These are phyloP conservation scores for Callipepla californica DNA, from an alignment of 2,113 vertebrate species.

Conservation along the genomic window DNA sequence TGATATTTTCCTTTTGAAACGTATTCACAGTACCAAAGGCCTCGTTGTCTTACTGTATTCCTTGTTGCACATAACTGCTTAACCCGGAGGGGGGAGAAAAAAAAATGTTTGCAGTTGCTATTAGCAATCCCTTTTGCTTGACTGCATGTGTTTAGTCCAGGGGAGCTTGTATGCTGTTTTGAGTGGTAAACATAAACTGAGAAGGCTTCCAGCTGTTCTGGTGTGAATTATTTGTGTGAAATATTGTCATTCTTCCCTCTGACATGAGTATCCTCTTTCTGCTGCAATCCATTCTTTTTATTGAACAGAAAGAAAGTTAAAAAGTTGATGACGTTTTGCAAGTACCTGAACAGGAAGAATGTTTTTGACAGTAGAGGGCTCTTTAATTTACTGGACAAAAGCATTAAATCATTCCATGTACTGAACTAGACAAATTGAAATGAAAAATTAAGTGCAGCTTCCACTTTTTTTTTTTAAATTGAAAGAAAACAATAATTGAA, in stretches of 20 bases:
- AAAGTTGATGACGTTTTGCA: background rate
- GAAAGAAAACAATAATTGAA: background rate
- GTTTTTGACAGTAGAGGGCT: background rate
- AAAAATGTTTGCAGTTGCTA: background rate
- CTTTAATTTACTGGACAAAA: background rate
- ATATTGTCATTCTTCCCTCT: background rate
- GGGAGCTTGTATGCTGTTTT: background rate
- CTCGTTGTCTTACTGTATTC: background rate
- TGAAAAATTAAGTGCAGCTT: background rate
- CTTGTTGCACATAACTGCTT: background rate
- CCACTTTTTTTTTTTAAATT: no score
- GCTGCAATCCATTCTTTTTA: background rate
- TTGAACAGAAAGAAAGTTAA: background rate
- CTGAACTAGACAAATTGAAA: background rate
- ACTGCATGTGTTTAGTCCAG: background rate
- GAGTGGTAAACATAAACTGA: slow-evolving; percentile 2
- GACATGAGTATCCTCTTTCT: background rate
- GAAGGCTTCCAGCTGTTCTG: slow-evolving; percentile 12
- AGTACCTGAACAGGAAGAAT: background rate
- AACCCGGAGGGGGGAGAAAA: background rate
- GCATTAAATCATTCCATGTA: background rate
- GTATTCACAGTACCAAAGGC: background rate
- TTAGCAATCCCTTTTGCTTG: background rate
- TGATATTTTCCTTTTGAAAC: background rate
- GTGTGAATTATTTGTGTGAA: slow-evolving; percentile 42